Base-by-base conservation (phyloP, 53 echinoderm and acorn worm species). In the Henricia sp. region DNA sequence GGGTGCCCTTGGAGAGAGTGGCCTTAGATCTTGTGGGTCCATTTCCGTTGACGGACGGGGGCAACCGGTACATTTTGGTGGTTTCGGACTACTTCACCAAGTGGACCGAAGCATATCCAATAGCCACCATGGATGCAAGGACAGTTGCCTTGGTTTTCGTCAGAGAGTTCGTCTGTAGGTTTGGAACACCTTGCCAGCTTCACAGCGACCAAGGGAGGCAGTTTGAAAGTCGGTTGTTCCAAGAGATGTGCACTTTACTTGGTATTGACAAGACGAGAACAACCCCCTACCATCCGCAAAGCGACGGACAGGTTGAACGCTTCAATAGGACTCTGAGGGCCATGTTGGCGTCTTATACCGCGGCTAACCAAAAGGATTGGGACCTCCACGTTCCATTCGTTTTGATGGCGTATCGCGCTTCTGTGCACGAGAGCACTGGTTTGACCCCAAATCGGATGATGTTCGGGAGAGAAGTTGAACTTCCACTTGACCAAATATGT, bases 1-100 rank as follows among this genome's bases (percentile, higher is more conserved):
- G 89, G 4, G 62, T 74, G 6, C 74, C n/a, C n/a, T n/a, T n/a
- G n/a, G n/a, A n/a, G n/a, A n/a, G n/a, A n/a, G n/a, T n/a, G n/a
- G n/a, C n/a, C 84, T 19, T 89, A 11, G 84, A 89, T 34, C 67
- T 89, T 16, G 48, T 68, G 12, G 63, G 84, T 12, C 84, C 89
- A 42, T 52, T 89, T 6, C 84, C 84, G n/a, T 50, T 27, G 38
- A 71, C 74, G 2, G 40, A 11, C 16, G 30, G 10, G 10, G 84
- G 83, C 6, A 89, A 89, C 35, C 64, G 41, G 24, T 84, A 83
- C 51, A 66, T 76, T n/a, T 3, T 89, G 19, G 77, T 77, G 6
- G 40, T 89, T 11, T 67, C 76, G 3, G 89, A 89, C 62, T 89
- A 84, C 50, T 89, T 89, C 34, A 76, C 77, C 14, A 89, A 89